Conservation (phyloP, 2,888 invertebrate genomes). For the Actias luna region DNA sequence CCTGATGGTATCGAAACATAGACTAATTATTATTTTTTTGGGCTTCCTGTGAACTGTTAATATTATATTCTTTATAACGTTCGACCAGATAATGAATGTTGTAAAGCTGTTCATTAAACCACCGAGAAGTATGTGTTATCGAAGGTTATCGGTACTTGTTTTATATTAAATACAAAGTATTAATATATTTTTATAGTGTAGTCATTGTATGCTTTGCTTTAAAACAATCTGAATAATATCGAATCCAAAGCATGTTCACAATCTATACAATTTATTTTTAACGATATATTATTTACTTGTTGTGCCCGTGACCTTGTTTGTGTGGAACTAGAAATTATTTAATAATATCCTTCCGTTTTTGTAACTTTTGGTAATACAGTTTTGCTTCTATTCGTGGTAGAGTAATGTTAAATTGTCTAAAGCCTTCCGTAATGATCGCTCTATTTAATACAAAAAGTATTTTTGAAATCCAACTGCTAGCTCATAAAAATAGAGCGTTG, state of each 20-base stretch:
- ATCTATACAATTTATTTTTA: neutral
- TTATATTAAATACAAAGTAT: conserved; percentile 13
- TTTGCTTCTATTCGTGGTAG: too few relatives aligned
- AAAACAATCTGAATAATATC: neutral
- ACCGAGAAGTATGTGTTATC: conserved; percentile 32
- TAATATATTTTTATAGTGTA: conserved; percentile 8
- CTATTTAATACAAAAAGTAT: too few relatives aligned
- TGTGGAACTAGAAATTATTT: neutral
- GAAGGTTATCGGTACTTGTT: conserved; percentile 32
- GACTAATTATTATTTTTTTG: neutral
- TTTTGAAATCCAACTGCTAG: too few relatives aligned
- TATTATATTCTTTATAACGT: conserved; percentile 20
- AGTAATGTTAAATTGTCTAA: too few relatives aligned
- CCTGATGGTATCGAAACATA: conserved; percentile 9
- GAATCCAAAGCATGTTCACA: neutral
- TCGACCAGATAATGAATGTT: conserved; percentile 11
- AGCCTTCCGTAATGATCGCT: too few relatives aligned
- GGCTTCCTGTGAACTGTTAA: conserved; percentile 12
- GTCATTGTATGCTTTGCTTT: neutral
- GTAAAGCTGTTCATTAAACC: conserved; percentile 28
- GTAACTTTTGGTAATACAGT: too few relatives aligned
- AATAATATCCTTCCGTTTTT: neutral
- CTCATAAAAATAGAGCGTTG: too few relatives aligned
- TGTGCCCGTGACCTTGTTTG: too few relatives aligned
- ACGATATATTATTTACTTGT: too few relatives aligned